A percentile compares a stretch with the other conserved stretches of the same genome.
Evolutionary conservation across 2,113 vertebrate species (phyloP).

Genomic region (Carlito syrichta): DNA sequence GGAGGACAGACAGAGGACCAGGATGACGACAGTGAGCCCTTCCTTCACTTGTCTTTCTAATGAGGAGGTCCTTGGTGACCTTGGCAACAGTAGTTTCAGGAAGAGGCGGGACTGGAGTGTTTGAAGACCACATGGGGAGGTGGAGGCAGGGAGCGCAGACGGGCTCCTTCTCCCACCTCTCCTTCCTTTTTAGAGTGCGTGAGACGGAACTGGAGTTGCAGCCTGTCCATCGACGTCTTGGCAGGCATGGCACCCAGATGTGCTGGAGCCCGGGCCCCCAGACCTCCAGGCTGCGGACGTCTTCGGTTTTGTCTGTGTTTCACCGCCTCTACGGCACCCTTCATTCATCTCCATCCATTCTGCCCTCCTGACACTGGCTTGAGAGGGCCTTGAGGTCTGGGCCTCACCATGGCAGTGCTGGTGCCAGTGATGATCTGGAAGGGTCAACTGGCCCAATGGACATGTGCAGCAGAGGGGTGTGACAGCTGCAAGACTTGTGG

Average conservation of each 20-base stretch:
- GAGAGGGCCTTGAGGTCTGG: background rate
- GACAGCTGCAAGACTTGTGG: accelerated
- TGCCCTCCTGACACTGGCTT: background rate
- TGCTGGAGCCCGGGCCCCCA: background rate
- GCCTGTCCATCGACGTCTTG: background rate
- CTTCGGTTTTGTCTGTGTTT: background rate
- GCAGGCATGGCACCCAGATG: too few relatives aligned
- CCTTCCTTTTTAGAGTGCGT: too few relatives aligned
- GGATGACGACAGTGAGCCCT: too few relatives aligned
- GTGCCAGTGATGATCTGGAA: background rate
- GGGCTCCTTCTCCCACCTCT: background rate
- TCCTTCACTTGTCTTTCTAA: too few relatives aligned
- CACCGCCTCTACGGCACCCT: too few relatives aligned
- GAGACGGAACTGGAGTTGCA: too few relatives aligned
- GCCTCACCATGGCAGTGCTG: background rate
- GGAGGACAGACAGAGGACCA: too few relatives aligned
- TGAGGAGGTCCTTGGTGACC: too few relatives aligned
- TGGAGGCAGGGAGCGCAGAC: background rate
- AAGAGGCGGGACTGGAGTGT: background rate
- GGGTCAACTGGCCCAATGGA: background rate
- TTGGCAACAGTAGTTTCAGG: background rate
- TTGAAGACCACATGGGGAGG: background rate
- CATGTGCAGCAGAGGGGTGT: background rate
- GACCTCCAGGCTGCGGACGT: too few relatives aligned
- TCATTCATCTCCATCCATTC: too few relatives aligned